These are phyloP conservation scores for Xerus rutilus DNA, from an alignment of 2,797 vertebrate genomes.

Conservation along the genomic window DNA sequence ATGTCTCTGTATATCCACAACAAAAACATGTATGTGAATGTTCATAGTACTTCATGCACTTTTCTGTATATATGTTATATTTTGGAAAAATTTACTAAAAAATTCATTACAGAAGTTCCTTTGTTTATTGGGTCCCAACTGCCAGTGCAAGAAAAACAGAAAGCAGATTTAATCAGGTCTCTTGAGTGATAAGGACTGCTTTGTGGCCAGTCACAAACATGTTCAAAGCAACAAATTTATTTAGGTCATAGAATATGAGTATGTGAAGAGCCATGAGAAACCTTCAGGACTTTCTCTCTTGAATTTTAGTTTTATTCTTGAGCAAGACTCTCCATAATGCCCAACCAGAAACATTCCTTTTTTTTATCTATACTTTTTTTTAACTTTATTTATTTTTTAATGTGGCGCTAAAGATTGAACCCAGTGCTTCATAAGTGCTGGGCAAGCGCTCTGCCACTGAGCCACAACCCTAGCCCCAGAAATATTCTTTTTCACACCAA, in stretches of 20 bases:
- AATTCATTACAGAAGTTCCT: not conserved
- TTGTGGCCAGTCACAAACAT: not conserved
- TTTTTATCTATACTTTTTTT: no score
- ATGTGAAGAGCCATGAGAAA: not conserved
- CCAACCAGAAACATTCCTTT: not conserved
- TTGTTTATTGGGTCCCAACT: not conserved
- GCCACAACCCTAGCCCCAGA: no score
- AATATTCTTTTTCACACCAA: not conserved
- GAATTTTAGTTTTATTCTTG: not conserved
- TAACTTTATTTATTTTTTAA: no score
- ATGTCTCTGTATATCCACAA: not conserved
- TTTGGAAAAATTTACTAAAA: not conserved
- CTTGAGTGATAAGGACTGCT: not conserved
- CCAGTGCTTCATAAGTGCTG: no score
- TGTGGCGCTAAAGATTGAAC: no score
- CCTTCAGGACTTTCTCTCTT: not conserved
- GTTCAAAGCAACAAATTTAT: not conserved
- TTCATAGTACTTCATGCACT: not conserved
- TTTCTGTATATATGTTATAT: not conserved
- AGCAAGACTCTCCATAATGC: not conserved
- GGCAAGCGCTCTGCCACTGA: no score
- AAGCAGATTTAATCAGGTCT: not conserved
- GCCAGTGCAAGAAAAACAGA: not conserved
- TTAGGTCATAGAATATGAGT: not conserved
- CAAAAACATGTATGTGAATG: not conserved